Evolutionary conservation across 2,888 invertebrate species (phyloP), one percentile per base, ranked within the genome.

Genomic region (Colostygia pectinataria): DNA sequence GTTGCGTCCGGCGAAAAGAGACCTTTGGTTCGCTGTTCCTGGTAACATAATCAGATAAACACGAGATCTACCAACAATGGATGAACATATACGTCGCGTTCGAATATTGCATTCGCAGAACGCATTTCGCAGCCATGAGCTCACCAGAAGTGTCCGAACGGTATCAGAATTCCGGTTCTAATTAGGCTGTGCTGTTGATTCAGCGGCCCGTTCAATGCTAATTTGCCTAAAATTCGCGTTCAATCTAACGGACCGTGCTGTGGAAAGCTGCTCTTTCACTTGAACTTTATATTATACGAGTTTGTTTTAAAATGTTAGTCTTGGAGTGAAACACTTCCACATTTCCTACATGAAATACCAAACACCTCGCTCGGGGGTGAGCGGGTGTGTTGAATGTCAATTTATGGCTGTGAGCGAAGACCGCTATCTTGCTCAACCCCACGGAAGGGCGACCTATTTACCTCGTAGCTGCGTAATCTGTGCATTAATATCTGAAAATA

Each of bases 161-260:
- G 77, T 80, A 80, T 71, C 65, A 71, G 66, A 71, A 83, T 79
- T 77, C 79, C 82, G 80, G 77, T 82, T 79, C 79, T 80, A 84
- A 84, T 85, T 86, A 83, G 82, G 68, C 67, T 54, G 61, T 67
- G 68, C 67, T 54, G 61, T 67, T 84, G 83, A 87, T 74, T 85
- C 84, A 84, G 67, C 68, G 64, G 66, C 66, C 66, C 63, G 63
- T 55, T 70, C 59, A 58, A 66, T 76, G 73, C 70, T 77, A 77
- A 83, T 83, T 83, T 81, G 75, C 68, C 74, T 84, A 76, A 82
- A 83, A 77, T 83, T 77, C 74, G 72, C 72, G 74, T 78, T 69
- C 72, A 64, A 65, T 67, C 66, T 78, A 77, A 77, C 76, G 71
- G 74, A 55, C 65, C 62, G 59, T 55, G 61, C 64, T 68, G 64